Conservation (phyloP, 2,797 vertebrate species). For the Masticophis lateralis region DNA sequence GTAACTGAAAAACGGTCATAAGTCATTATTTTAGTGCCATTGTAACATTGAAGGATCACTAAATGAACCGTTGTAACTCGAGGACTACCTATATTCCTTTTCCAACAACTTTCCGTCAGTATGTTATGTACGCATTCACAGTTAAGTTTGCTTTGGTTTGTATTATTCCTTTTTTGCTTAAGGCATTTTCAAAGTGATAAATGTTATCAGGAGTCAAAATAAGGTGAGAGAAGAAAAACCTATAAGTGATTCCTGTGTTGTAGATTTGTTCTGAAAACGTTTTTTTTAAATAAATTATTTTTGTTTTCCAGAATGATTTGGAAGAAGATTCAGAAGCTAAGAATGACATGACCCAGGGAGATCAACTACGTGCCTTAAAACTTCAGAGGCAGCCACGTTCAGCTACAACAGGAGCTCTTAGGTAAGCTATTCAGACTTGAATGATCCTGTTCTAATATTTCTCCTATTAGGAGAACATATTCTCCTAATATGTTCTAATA, state of each 20-base stretch:
- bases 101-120: background rate
- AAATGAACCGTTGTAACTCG: too few relatives aligned
- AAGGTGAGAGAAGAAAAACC: background rate
- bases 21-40: too few relatives aligned
- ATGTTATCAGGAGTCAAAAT: background rate
- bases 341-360: constrained; percentile 86
- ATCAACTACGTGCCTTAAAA: constrained; percentile 95
- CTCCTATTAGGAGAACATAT: too few relatives aligned
- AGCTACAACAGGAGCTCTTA: constrained; percentile 75
- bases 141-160: background rate
- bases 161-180: background rate
- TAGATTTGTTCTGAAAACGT: background rate
- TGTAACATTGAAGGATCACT: too few relatives aligned
- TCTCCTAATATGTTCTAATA: too few relatives aligned
- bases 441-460: background rate
- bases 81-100: background rate
- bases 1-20: too few relatives aligned
- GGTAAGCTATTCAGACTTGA: constrained; percentile 64
- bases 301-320: constrained; percentile 70
- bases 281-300: background rate
- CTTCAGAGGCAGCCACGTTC: constrained; percentile 80
- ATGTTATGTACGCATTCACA: background rate
- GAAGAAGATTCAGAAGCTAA: constrained; percentile 70
- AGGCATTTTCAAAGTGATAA: too few relatives aligned
- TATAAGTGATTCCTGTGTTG: background rate